A percentile compares a stretch with the other conserved stretches of the same genome.
Evolutionary conservation across 2,113 vertebrate species (phyloP).

Genomic region (Rhabdornis inornatus): DNA sequence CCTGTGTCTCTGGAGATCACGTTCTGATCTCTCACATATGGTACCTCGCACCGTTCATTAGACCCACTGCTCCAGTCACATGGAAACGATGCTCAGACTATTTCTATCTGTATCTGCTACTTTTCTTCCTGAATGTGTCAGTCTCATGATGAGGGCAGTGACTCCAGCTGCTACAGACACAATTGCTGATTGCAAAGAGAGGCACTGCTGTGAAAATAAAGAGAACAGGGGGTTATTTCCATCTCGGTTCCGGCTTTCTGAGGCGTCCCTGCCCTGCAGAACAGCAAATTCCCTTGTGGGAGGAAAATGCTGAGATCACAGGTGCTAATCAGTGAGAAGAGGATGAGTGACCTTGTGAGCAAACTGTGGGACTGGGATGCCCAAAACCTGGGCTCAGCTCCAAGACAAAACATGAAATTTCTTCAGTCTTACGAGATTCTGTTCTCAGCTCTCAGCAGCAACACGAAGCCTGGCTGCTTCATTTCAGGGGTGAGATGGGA

Average conservation of each 20-base stretch:
- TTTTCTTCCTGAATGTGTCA: constrained; percentile 40
- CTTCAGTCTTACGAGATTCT: not conserved
- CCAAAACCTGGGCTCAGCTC: not conserved
- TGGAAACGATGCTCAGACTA: constrained; percentile 15
- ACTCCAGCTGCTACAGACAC: constrained; percentile 18
- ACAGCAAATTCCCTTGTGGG: not conserved
- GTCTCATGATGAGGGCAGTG: not conserved
- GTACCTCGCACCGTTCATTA: not conserved
- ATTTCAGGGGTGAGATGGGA: not conserved
- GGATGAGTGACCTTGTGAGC: not conserved
- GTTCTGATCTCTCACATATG: constrained; percentile 31
- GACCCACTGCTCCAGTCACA: constrained; percentile 6
- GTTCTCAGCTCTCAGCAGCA: not conserved
- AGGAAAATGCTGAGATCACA: not conserved
- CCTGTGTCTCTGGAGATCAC: not conserved
- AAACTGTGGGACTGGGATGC: not conserved
- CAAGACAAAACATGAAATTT: not conserved
- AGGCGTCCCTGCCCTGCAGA: not conserved
- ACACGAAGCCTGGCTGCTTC: not conserved
- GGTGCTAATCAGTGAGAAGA: not conserved
- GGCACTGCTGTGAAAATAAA: not conserved
- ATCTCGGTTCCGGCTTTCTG: accelerated
- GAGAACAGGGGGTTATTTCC: not conserved
- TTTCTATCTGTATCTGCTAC: not conserved
- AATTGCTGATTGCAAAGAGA: constrained; percentile 32